These are phyloP conservation scores for Mythimna albipuncta DNA, from an alignment of 2,888 invertebrate species.

Conservation along the genomic window DNA sequence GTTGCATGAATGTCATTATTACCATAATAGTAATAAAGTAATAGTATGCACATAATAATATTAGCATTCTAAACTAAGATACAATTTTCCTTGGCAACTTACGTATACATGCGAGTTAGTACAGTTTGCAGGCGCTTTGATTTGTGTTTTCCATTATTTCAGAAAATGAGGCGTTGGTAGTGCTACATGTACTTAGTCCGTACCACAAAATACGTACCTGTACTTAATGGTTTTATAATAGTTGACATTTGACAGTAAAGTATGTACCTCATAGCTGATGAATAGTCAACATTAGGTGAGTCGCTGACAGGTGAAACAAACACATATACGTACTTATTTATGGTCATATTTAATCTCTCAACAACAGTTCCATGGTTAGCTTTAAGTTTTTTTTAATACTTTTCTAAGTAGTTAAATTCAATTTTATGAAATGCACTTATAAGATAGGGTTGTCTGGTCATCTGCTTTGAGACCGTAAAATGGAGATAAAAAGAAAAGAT, in stretches of 20 bases:
- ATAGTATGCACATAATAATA: background rate
- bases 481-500: constrained; percentile 9
- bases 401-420: background rate
- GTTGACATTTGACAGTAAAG: background rate
- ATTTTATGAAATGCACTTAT: constrained; percentile 12
- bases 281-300: background rate
- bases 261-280: too few relatives aligned
- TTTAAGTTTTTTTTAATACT: background rate
- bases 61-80: constrained; percentile 6
- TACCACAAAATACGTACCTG: background rate
- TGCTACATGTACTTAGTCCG: background rate
- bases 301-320: background rate
- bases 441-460: constrained; percentile 14
- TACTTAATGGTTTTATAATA: background rate
- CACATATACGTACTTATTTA: background rate
- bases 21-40: too few relatives aligned
- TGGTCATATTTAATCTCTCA: background rate
- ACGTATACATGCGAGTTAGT: background rate
- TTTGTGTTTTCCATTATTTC: constrained; percentile 18
- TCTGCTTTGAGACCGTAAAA: constrained; percentile 8
- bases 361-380: too few relatives aligned
- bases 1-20: background rate
- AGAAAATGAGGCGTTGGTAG: background rate
- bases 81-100: background rate
- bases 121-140: background rate